Evolutionary conservation across 2,888 invertebrate species (phyloP).

Genomic region (Trisateles emortualis): DNA sequence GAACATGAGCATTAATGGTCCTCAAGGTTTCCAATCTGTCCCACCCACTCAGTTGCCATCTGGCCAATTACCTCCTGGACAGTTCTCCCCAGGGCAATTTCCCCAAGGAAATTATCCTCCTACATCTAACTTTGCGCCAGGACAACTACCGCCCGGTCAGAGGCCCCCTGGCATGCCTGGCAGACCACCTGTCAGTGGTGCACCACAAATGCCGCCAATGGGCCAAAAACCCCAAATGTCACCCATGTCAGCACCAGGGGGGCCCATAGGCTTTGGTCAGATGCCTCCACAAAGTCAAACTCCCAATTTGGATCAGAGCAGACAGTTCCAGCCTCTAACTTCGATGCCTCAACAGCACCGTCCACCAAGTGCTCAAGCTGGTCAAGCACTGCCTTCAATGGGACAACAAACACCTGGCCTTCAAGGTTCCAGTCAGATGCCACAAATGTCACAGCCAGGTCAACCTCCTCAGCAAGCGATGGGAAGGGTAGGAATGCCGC

Average conservation of each 20-base stretch:
- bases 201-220: conserved; percentile 53
- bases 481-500: conserved; percentile 58
- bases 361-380: conserved; percentile 59
- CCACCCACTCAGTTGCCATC: conserved; percentile 73
- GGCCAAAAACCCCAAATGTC: conserved; percentile 59
- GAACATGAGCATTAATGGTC: conserved; percentile 76
- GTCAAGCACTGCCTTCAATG: conserved; percentile 44
- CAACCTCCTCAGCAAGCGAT: conserved; percentile 40
- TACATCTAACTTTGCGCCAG: conserved; percentile 60
- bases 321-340: conserved; percentile 45
- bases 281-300: conserved; percentile 51
- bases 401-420: conserved; percentile 44
- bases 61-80: conserved; percentile 65
- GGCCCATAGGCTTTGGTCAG: conserved; percentile 53
- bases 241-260: conserved; percentile 59
- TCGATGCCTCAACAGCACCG: conserved; percentile 45
- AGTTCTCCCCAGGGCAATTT: conserved; percentile 64
- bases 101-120: conserved; percentile 65
- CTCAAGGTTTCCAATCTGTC: conserved; percentile 65
- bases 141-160: conserved; percentile 54
- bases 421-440: conserved; percentile 48
- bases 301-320: conserved; percentile 35
- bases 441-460: conserved; percentile 56
- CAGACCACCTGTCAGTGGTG: conserved; percentile 58
- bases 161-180: conserved; percentile 48